These are phyloP conservation scores for Stratiomys singularior DNA, from an alignment of 2,888 invertebrate genomes.

Conservation along the genomic window DNA sequence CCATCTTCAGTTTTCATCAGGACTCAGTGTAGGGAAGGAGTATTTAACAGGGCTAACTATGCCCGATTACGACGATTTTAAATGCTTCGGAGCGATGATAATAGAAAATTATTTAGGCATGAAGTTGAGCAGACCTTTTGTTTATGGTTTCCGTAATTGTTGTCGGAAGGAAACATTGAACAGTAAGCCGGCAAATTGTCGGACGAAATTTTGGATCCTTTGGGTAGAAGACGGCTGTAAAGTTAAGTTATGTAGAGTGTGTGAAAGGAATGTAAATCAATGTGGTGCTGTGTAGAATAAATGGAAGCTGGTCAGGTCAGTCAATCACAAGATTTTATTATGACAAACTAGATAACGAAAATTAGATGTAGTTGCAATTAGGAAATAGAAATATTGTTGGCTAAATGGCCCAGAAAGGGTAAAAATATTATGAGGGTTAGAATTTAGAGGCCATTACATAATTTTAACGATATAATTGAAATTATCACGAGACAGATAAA, in stretches of 20 bases:
- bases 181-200: slow-evolving; percentile 41
- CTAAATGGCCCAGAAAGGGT: no score
- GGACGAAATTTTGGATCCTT: slow-evolving; percentile 28
- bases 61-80: not conserved
- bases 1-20: not conserved
- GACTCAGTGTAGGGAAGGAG: not conserved
- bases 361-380: no score
- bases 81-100: slow-evolving; percentile 13
- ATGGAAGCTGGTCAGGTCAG: no score
- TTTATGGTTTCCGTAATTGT: slow-evolving; percentile 42
- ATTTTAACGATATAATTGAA: no score
- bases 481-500: no score
- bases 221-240: not conserved
- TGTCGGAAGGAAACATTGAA: slow-evolving; percentile 43
- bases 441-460: no score
- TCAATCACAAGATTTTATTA: no score
- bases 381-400: no score
- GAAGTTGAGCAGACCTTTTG: slow-evolving; percentile 40
- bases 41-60: not conserved
- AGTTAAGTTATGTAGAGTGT: not conserved
- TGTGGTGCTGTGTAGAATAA: no score
- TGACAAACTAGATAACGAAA: no score
- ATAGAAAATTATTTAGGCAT: slow-evolving; percentile 38
- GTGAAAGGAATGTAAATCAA: not conserved
- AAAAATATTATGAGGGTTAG: no score